phyloP scores from a whole-genome alignment of 2,888 invertebrate species.

The Sussaba pulchella region DNA sequence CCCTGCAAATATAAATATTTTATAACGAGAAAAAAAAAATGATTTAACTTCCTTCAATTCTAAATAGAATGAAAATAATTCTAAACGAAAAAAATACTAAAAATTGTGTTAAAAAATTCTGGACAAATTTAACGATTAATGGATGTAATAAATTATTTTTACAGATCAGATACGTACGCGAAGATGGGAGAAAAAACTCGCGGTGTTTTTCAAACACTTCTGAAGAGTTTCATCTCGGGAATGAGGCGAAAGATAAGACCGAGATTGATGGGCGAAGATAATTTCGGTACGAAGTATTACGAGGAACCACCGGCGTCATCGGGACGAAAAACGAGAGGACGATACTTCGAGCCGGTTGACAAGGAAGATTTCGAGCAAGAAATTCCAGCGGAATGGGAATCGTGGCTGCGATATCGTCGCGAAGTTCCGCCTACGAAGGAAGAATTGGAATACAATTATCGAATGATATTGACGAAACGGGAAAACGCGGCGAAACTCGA shows the following conservation, averaged over 20 bases:
- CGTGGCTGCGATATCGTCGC: slow-evolving; percentile 90
- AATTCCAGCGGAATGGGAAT: slow-evolving; percentile 94
- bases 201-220: slow-evolving; percentile 83
- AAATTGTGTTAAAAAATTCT: no score
- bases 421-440: slow-evolving; percentile 89
- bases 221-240: slow-evolving; percentile 88
- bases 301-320: slow-evolving; percentile 90
- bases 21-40: no score
- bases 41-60: no score
- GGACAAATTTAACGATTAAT: no score
- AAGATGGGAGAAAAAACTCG: slow-evolving; percentile 77
- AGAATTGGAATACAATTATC: slow-evolving; percentile 89
- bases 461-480: slow-evolving; percentile 90
- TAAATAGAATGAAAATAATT: no score
- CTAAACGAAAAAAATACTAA: no score
- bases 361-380: slow-evolving; percentile 89
- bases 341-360: slow-evolving; percentile 91
- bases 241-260: slow-evolving; percentile 82
- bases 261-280: slow-evolving; percentile 89
- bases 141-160: slow-evolving; percentile 14
- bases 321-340: slow-evolving; percentile 85
- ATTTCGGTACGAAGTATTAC: slow-evolving; percentile 93
- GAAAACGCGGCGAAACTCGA: slow-evolving; percentile 91
- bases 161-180: background rate
- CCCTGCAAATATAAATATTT: no score